Conservation (phyloP, 2,797 vertebrate genomes). For the Monodelphis domestica region DNA sequence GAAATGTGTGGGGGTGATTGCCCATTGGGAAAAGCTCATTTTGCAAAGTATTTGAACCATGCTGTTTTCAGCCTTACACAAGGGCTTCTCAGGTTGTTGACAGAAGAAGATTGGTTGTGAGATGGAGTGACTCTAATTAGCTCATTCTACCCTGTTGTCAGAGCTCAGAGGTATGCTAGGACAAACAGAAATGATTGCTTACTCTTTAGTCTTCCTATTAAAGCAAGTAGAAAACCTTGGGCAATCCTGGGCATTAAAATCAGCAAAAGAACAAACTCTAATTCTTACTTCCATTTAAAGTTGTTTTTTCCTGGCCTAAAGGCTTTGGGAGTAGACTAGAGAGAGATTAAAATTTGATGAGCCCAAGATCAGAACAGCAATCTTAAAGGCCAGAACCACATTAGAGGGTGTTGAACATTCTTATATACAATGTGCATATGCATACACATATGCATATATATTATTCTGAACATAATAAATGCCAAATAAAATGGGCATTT, state of each 20-base stretch:
- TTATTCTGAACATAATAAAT: neutral
- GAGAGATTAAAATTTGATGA: neutral
- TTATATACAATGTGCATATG: neutral
- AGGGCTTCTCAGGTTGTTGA: neutral
- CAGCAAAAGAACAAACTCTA: neutral
- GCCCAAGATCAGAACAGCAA: neutral
- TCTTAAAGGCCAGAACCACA: neutral
- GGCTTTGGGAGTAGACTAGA: neutral
- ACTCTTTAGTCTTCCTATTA: neutral
- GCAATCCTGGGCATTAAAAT: neutral
- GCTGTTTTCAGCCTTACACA: fast-evolving
- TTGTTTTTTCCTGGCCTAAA: neutral
- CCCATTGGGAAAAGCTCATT: neutral
- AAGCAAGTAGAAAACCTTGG: neutral
- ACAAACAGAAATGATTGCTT: neutral
- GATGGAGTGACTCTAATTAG: neutral
- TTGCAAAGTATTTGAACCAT: neutral
- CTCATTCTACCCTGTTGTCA: conserved; percentile 16
- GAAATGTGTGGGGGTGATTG: neutral
- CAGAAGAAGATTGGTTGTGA: neutral
- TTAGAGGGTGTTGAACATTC: neutral
- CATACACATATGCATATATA: neutral
- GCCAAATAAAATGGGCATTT: neutral
- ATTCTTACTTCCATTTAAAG: conserved; percentile 41
- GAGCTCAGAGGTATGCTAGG: neutral